phyloP scores from a whole-genome alignment of 2,888 invertebrate genomes.

The Atrina japonica region DNA sequence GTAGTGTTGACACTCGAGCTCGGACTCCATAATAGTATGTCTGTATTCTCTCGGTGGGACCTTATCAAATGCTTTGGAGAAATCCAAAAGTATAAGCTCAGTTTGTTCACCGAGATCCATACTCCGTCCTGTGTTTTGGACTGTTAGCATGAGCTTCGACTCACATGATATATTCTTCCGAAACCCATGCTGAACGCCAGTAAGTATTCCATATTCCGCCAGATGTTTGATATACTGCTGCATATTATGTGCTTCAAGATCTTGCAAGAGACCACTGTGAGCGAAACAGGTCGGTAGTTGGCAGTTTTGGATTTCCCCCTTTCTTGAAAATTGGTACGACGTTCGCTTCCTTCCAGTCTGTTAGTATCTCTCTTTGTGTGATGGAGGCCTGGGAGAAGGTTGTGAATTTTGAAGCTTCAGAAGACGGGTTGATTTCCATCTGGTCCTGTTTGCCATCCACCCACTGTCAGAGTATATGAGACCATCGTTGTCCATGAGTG shows the following conservation, averaged over 20 bases:
- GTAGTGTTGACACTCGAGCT: background rate
- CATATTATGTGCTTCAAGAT: background rate
- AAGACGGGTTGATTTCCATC: too few relatives aligned
- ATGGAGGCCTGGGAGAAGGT: background rate
- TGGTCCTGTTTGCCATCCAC: conserved; percentile 1
- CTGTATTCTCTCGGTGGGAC: too few relatives aligned
- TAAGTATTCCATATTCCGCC: background rate
- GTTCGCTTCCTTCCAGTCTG: too few relatives aligned
- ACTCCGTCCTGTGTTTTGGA: background rate
- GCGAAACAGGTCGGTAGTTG: conserved; percentile 2
- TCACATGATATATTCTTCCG: background rate
- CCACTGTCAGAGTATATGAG: background rate
- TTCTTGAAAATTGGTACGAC: background rate
- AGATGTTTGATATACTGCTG: too few relatives aligned
- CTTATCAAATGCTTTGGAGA: too few relatives aligned
- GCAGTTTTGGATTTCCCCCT: background rate
- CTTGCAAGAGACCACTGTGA: too few relatives aligned
- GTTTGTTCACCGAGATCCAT: too few relatives aligned
- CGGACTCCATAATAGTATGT: background rate
- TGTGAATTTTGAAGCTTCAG: too few relatives aligned
- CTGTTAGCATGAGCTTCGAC: background rate
- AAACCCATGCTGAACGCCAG: background rate
- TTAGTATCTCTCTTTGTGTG: background rate
- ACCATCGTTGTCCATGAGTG: conserved; percentile 1
- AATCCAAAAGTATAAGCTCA: too few relatives aligned